Base-by-base conservation (phyloP, 2,113 vertebrate species). In the Setophaga coronata region DNA sequence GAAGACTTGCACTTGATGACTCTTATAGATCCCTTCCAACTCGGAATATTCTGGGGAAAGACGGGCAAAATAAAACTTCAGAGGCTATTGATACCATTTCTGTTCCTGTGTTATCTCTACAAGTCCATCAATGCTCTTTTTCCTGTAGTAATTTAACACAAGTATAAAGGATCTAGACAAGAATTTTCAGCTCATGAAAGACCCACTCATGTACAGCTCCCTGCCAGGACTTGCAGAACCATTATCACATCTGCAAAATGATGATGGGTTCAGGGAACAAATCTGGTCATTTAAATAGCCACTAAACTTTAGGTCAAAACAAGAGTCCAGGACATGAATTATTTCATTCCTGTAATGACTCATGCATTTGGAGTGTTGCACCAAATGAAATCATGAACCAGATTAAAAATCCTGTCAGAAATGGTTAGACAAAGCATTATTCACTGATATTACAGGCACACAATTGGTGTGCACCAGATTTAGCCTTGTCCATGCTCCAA, bases 351-450 rank as follows among this genome's bases (percentile, higher is more conserved):
- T 48, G 48, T 43, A 94, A 93, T 58, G 65, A 97, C 31, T 95
- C 92, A 91, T 71, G 54, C 42, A 71, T 88, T 90, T 64, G 61
- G 56, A 80, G 36, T 61, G 54, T 66, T 96, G 71, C 29, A 88
- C 40, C 53, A 88, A 92, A 91, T 88, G 81, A 87, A 89, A 84
- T 77, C 43, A 87, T 61, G 93, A 80, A 82, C 17, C n/a, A 71
- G 71, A 89, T 40, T 91, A 89, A 87, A 97, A 96, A 93, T 56
- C 73, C 65, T 89, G 38, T 89, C 81, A 85, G 81, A 94, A 94
- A 72, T 8, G 17, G 72, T 91, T 89, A 87, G 69, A 69, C 31
- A 91, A 89, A 89, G 77, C 64, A 92, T 91, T 87, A 88, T 78
- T 96, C 79, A 93, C 78, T 84, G 51, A 67, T 62, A 93, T 74